These are phyloP conservation scores for Pseudoatta argentina DNA, from an alignment of 1,140 invertebrate genomes.

Conservation along the genomic window DNA sequence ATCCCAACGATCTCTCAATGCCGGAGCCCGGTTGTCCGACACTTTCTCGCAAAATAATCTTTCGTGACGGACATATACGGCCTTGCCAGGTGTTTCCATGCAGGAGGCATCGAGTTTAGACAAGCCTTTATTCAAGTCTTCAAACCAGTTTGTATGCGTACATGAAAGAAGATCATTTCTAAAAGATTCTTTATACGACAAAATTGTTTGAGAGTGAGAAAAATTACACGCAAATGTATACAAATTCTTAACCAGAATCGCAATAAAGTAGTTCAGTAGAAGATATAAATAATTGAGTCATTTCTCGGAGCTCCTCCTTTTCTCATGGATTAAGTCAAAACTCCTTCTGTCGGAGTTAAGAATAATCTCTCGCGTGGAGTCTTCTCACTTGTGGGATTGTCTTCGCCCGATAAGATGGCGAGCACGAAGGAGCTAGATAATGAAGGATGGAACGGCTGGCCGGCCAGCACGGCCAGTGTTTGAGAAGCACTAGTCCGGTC, in stretches of 20 bases:
- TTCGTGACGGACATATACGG: conserved; percentile 27
- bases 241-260: not conserved
- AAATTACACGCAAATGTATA: not conserved
- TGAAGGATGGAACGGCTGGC: conserved; percentile 77
- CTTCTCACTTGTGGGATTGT: conserved; percentile 65
- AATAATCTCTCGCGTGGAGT: conserved; percentile 24
- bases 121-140: conserved; percentile 13
- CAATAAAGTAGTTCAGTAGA: not conserved
- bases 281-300: not conserved
- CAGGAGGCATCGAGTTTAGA: conserved; percentile 6
- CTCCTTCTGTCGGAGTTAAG: not conserved
- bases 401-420: conserved; percentile 58
- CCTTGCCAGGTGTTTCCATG: conserved; percentile 44
- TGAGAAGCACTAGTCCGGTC: conserved; percentile 81
- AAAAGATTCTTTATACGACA: not conserved
- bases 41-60: conserved; percentile 56
- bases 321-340: not conserved
- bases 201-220: not conserved
- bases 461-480: conserved; percentile 69
- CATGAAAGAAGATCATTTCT: not conserved
- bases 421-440: conserved; percentile 73
- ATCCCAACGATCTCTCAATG: conserved; percentile 34
- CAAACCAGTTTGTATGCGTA: not conserved
- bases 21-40: not conserved
- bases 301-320: not conserved